Conservation (phyloP, 2,797 vertebrate genomes). For the Rousettus madagascariensis region DNA sequence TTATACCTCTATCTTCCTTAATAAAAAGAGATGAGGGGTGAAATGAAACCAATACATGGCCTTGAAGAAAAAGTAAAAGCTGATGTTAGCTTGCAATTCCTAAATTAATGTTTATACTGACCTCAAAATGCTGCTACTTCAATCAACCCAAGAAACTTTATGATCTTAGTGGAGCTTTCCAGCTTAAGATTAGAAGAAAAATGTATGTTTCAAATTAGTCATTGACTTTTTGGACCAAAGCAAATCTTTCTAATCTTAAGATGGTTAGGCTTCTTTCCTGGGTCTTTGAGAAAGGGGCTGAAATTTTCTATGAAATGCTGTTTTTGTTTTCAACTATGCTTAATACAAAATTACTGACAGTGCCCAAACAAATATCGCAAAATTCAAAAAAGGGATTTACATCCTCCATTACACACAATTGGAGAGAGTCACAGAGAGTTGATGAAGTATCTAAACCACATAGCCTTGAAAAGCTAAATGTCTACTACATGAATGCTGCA, state of each 20-base stretch:
- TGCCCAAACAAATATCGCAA: background rate
- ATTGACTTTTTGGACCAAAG: slow-evolving; percentile 18
- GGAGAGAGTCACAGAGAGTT: background rate
- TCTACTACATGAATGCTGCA: background rate
- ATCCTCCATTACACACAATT: background rate
- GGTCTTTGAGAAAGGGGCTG: background rate
- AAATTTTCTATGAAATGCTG: slow-evolving; percentile 43
- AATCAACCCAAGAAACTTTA: slow-evolving; percentile 50
- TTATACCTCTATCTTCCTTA: slow-evolving; percentile 36
- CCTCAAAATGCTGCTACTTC: slow-evolving; percentile 48
- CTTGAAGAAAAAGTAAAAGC: slow-evolving; percentile 48
- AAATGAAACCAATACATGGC: slow-evolving; percentile 39
- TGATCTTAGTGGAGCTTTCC: slow-evolving; percentile 36
- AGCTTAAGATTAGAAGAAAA: slow-evolving; percentile 53
- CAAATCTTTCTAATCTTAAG: slow-evolving; percentile 42
- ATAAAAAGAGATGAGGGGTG: background rate
- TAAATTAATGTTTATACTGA: slow-evolving; percentile 57
- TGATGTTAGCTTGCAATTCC: slow-evolving; percentile 30
- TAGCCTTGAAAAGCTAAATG: slow-evolving; percentile 8
- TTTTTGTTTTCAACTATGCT: slow-evolving; percentile 26
- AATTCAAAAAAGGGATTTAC: slow-evolving; percentile 12
- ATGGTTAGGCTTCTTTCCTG: background rate
- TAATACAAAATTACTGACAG: slow-evolving; percentile 14
- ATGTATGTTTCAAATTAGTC: slow-evolving; percentile 49
- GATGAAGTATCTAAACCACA: background rate